Percentiles rank a stretch among this genome's conserved stretches.
Evolutionary conservation across 1,140 invertebrate species (phyloP).

Genomic region (Harpegnathos saltator): DNA sequence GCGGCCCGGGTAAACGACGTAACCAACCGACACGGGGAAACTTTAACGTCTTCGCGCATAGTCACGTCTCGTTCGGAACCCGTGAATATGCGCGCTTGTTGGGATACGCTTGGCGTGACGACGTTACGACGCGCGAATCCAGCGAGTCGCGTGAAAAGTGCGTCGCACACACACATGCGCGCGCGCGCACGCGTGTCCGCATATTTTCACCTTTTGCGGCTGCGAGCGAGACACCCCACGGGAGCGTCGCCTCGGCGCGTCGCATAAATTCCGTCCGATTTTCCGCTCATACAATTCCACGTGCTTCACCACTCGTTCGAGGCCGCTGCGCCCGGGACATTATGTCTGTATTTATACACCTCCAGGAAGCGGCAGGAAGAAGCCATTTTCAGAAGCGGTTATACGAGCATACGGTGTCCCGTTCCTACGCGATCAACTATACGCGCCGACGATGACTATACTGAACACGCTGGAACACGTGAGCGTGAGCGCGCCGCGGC

Average conservation of each 20-base stretch:
- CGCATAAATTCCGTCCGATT: too few relatives aligned
- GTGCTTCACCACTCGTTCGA: slow-evolving; percentile 43
- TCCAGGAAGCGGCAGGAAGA: slow-evolving; percentile 24
- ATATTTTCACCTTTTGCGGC: background rate
- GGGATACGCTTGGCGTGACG: slow-evolving; percentile 48
- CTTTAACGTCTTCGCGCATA: slow-evolving; percentile 47
- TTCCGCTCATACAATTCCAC: slow-evolving; percentile 25
- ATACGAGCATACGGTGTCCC: slow-evolving; percentile 30
- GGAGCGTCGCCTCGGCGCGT: too few relatives aligned
- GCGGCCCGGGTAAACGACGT: slow-evolving; percentile 17
- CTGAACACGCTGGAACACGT: slow-evolving; percentile 52
- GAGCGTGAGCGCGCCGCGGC: slow-evolving; percentile 12
- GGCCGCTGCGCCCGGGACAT: background rate
- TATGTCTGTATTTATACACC: slow-evolving; percentile 45
- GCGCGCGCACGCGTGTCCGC: background rate
- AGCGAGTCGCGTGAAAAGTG: slow-evolving; percentile 35
- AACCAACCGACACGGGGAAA: slow-evolving; percentile 36
- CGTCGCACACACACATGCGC: too few relatives aligned
- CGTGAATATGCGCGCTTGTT: slow-evolving; percentile 48
- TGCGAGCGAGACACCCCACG: background rate
- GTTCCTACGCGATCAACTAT: slow-evolving; percentile 51
- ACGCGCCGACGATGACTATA: slow-evolving; percentile 43
- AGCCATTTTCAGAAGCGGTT: slow-evolving; percentile 29
- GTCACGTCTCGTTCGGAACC: slow-evolving; percentile 51
- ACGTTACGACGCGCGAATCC: slow-evolving; percentile 49